phyloP scores from a whole-genome alignment of 2,797 vertebrate genomes.

The Girardinus metallicus region DNA sequence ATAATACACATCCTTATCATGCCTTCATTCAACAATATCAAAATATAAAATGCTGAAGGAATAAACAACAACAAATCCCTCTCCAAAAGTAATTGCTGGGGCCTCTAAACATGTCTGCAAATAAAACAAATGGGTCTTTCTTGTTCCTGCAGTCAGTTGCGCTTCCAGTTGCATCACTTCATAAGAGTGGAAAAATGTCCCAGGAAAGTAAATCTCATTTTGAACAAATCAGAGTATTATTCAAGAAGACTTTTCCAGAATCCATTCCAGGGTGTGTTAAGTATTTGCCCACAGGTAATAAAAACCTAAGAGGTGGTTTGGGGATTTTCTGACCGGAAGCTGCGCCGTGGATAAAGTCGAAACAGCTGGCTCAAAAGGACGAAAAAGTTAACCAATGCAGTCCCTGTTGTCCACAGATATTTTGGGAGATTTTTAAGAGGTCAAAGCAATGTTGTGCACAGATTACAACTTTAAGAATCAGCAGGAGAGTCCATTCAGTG shows the following conservation, averaged over 20 bases:
- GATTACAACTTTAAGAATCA: conserved; percentile 7
- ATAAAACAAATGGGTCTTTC: conserved; percentile 65
- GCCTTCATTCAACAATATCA: conserved; percentile 20
- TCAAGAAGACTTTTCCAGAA: conserved; percentile 71
- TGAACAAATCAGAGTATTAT: conserved; percentile 59
- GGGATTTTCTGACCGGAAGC: conserved; percentile 40
- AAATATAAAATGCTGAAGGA: conserved; percentile 5
- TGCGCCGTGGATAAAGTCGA: conserved; percentile 10
- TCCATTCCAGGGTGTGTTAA: conserved; percentile 71
- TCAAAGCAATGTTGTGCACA: neutral
- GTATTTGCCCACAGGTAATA: conserved; percentile 61
- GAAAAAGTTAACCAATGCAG: neutral
- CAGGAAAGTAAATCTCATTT: conserved; percentile 69
- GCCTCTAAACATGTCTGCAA: conserved; percentile 9
- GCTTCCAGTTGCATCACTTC: conserved; percentile 66
- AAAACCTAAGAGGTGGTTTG: conserved; percentile 64
- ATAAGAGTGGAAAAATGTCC: conserved; percentile 60
- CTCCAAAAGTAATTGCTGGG: conserved; percentile 1
- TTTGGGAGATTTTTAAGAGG: conserved; percentile 1
- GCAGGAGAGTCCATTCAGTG: conserved; percentile 4
- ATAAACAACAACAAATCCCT: neutral
- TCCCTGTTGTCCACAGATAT: neutral
- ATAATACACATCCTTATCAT: neutral
- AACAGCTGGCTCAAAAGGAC: neutral
- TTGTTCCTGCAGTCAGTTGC: conserved; percentile 38